Percentiles rank a stretch among this genome's conserved stretches.
Conservation (phyloP, 1,140 invertebrate genomes). For the Ips typographus region DNA sequence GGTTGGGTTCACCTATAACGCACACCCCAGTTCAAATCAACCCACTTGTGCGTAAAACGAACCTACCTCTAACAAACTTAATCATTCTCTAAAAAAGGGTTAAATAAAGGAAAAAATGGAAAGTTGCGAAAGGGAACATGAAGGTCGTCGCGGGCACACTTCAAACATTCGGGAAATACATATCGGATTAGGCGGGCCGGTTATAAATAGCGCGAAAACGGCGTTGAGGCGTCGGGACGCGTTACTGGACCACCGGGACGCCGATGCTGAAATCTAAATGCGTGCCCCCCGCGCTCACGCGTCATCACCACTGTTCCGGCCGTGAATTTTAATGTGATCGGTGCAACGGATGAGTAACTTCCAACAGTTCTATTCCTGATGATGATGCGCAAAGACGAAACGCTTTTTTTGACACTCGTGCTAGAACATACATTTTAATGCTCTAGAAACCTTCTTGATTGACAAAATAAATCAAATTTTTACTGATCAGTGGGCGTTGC, state of each 20-base stretch:
- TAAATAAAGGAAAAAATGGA: not conserved
- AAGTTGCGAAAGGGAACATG: not conserved
- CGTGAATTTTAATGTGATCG: no score
- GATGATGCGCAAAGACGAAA: no score
- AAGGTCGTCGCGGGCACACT: slow-evolving; percentile 16
- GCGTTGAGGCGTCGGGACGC: slow-evolving; percentile 22
- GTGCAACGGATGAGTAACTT: no score
- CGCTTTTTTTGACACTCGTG: no score
- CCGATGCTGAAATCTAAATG: slow-evolving; percentile 13
- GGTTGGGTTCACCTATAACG: slow-evolving; percentile 27
- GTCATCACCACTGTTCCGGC: no score
- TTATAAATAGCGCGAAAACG: slow-evolving; percentile 21
- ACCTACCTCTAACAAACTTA: slow-evolving; percentile 28
- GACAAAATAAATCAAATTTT: no score
- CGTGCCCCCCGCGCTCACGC: not conserved
- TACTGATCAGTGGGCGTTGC: no score
- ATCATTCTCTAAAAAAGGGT: slow-evolving; percentile 14
- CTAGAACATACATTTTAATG: no score
- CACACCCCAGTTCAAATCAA: not conserved
- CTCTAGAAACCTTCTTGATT: no score
- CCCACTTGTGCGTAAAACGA: not conserved
- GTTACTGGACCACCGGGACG: slow-evolving; percentile 32
- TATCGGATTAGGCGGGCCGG: not conserved
- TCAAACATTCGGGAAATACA: slow-evolving; percentile 20
- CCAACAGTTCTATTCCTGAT: no score